phyloP scores from a whole-genome alignment of 2,888 invertebrate genomes.

The Gymnocheta viridis region DNA sequence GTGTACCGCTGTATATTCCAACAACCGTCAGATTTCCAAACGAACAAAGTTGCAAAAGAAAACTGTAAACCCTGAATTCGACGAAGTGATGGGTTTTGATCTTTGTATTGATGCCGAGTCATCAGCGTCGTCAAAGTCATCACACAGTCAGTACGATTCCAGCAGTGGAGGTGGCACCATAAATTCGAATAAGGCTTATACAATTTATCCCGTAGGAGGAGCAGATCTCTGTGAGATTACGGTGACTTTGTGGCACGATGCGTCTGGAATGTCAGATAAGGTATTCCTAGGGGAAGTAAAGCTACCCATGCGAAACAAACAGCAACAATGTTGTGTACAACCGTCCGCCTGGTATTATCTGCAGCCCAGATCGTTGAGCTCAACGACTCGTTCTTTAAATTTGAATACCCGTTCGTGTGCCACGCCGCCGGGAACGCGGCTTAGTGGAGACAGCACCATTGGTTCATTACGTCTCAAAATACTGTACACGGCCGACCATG shows the following conservation, averaged over 20 bases:
- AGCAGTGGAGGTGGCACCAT: slow-evolving; percentile 72
- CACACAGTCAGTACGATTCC: slow-evolving; percentile 66
- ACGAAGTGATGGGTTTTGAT: slow-evolving; percentile 92
- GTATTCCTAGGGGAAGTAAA: slow-evolving; percentile 95
- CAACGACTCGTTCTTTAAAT: slow-evolving; percentile 84
- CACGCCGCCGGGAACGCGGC: slow-evolving; percentile 88
- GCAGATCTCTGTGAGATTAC: slow-evolving; percentile 91
- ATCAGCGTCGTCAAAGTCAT: slow-evolving; percentile 58
- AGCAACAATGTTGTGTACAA: slow-evolving; percentile 84
- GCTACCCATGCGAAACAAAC: slow-evolving; percentile 88
- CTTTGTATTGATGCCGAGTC: slow-evolving; percentile 84
- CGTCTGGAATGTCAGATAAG: slow-evolving; percentile 87
- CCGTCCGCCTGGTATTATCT: slow-evolving; percentile 90
- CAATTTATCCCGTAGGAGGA: slow-evolving; percentile 84
- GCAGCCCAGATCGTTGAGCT: slow-evolving; percentile 84
- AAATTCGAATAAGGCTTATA: slow-evolving; percentile 83
- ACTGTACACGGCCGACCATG: slow-evolving; percentile 94
- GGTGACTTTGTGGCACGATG: slow-evolving; percentile 93
- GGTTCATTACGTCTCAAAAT: slow-evolving; percentile 93
- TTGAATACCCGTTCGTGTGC: slow-evolving; percentile 84
- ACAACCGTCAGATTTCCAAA: slow-evolving; percentile 89
- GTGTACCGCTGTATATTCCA: slow-evolving; percentile 90
- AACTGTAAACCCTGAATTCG: slow-evolving; percentile 94
- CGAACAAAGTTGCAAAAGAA: slow-evolving; percentile 94
- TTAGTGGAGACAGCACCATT: slow-evolving; percentile 85